Percentiles rank a stretch among this genome's conserved stretches.
Evolutionary conservation across 1,140 invertebrate species (phyloP).

Genomic region (Neodiprion virginianus): DNA sequence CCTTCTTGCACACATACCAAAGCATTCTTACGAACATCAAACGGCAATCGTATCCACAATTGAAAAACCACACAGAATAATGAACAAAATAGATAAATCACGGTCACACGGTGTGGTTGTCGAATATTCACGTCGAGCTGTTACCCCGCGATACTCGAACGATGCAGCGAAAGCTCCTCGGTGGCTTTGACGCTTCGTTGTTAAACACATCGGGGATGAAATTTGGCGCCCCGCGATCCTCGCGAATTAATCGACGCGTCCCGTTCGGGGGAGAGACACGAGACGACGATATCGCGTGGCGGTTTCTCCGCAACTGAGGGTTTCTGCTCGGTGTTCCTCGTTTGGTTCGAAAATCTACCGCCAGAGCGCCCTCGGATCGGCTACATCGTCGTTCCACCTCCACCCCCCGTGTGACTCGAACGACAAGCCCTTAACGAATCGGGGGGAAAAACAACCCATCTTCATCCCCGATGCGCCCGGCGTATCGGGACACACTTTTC

Average conservation of each 20-base stretch:
- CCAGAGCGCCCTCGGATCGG: slow-evolving; percentile 39
- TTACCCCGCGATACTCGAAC: neutral
- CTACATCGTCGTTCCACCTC: slow-evolving; percentile 24
- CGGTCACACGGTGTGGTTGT: neutral
- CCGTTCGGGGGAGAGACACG: neutral
- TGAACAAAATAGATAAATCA: too few relatives aligned
- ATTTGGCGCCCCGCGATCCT: too few relatives aligned
- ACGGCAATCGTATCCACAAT: too few relatives aligned
- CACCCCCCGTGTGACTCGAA: neutral
- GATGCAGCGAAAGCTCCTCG: neutral
- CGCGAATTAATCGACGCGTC: too few relatives aligned
- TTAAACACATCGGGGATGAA: too few relatives aligned
- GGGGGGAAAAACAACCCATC: too few relatives aligned
- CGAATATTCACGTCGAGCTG: neutral
- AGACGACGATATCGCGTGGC: slow-evolving; percentile 33
- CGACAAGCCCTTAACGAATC: too few relatives aligned
- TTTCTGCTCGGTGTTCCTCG: slow-evolving; percentile 39
- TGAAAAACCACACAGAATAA: too few relatives aligned
- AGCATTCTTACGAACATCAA: neutral
- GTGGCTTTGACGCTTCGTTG: neutral
- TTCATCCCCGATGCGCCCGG: too few relatives aligned
- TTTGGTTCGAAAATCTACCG: slow-evolving; percentile 30
- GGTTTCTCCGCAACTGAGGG: slow-evolving; percentile 46
- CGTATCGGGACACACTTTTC: too few relatives aligned
- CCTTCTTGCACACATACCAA: neutral